Evolutionary conservation across 1,140 invertebrate species (phyloP).

Genomic region (Drosophila yakuba): DNA sequence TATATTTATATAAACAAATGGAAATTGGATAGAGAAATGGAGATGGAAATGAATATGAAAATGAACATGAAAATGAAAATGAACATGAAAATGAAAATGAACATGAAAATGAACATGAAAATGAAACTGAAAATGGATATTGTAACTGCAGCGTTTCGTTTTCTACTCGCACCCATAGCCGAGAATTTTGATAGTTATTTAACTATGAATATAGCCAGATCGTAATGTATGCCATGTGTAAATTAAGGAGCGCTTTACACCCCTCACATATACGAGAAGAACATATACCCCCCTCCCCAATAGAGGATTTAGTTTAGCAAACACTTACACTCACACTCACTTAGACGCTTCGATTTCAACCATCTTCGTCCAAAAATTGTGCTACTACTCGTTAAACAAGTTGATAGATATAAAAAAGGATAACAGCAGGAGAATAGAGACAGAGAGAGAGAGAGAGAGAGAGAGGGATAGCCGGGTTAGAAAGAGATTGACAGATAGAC

Average conservation of each 20-base stretch:
- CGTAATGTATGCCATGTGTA: slow-evolving; percentile 36
- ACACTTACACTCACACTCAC: slow-evolving; percentile 31
- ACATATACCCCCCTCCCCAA: slow-evolving; percentile 25
- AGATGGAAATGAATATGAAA: neutral
- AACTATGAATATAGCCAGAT: slow-evolving; percentile 35
- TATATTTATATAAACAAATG: slow-evolving; percentile 41
- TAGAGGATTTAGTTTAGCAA: slow-evolving; percentile 42
- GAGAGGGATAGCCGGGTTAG: neutral
- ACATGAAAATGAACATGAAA: slow-evolving; percentile 1
- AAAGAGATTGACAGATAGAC: slow-evolving; percentile 10
- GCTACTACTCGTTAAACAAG: slow-evolving; percentile 79
- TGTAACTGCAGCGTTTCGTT: slow-evolving; percentile 32
- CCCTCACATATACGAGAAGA: slow-evolving; percentile 4
- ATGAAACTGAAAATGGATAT: slow-evolving; percentile 6
- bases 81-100: too few relatives aligned
- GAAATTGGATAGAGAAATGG: too few relatives aligned
- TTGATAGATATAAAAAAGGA: slow-evolving; percentile 61
- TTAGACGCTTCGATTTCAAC: slow-evolving; percentile 79
- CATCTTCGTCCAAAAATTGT: slow-evolving; percentile 82
- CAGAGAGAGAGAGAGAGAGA: slow-evolving; percentile 13
- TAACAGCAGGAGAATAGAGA: slow-evolving; percentile 7
- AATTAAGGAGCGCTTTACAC: slow-evolving; percentile 29
- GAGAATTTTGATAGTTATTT: slow-evolving; percentile 50
- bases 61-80: neutral
- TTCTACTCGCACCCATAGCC: slow-evolving; percentile 48